Percentiles rank a stretch among this genome's conserved stretches.
These are phyloP conservation scores for Drosophila melanica DNA, from an alignment of 1,140 invertebrate species.

Conservation along the genomic window DNA sequence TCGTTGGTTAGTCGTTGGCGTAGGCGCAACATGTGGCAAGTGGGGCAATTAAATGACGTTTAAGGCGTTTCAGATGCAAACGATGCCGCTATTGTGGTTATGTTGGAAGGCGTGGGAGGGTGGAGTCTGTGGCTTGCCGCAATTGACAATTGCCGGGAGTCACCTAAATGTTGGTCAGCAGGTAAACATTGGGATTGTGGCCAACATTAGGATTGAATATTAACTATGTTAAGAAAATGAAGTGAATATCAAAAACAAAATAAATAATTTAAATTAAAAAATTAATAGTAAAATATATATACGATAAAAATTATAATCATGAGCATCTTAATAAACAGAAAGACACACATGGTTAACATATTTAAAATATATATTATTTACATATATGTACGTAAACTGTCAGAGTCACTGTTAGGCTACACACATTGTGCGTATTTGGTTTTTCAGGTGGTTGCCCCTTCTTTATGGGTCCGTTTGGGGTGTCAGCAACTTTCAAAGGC, in stretches of 20 bases:
- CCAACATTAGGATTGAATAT: no score
- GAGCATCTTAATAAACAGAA: no score
- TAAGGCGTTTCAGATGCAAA: conserved; percentile 26
- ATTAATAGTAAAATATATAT: no score
- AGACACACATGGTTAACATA: no score
- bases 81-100: neutral
- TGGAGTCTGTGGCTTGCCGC: neutral
- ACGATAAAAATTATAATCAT: no score
- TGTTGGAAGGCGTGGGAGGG: neutral
- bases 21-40: conserved; percentile 54
- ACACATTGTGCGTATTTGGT: neutral
- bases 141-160: neutral
- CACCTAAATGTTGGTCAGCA: neutral
- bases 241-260: no score
- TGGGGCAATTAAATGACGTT: conserved; percentile 64
- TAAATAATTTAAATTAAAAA: no score
- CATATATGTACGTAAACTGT: neutral
- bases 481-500: neutral
- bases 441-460: conserved; percentile 1
- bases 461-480: neutral
- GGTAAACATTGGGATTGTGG: neutral
- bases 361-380: neutral
- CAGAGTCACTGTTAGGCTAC: neutral
- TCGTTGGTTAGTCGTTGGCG: conserved; percentile 28
- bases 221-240: no score